Conservation (phyloP, 2,797 vertebrate genomes). For the Argentina silus region DNA sequence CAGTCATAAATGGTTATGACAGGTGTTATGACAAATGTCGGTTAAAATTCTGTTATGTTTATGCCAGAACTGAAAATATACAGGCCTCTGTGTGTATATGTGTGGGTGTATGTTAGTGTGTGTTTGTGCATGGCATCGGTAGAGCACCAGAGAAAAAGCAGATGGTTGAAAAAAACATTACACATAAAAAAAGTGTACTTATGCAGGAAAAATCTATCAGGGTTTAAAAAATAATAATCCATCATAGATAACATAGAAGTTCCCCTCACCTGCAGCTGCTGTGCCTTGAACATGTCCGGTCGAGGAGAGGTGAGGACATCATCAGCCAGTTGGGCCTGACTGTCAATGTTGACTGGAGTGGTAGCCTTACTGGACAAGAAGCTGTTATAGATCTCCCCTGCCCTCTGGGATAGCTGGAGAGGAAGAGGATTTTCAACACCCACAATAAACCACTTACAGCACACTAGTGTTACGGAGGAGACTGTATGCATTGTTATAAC, state of each 20-base stretch:
- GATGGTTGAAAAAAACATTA: constrained; percentile 53
- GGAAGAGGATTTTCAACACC: no score
- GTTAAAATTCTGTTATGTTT: constrained; percentile 32
- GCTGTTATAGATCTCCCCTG: constrained; percentile 95
- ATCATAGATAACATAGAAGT: background rate
- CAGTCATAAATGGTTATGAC: constrained; percentile 34
- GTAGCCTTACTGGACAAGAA: constrained; percentile 98
- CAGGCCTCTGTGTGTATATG: constrained; percentile 25
- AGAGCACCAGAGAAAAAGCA: constrained; percentile 70
- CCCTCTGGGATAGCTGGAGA: constrained; percentile 89
- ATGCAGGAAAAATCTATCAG: background rate
- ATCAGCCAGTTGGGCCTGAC: constrained; percentile 95
- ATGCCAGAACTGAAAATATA: constrained; percentile 42
- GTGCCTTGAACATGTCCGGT: constrained; percentile 97
- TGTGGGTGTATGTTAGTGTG: constrained; percentile 63
- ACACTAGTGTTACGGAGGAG: no score
- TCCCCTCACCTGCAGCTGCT: constrained; percentile 93
- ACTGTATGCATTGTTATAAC: no score
- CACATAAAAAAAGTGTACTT: background rate
- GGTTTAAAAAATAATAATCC: background rate
- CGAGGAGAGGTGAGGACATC: constrained; percentile 93
- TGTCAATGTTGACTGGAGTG: constrained; percentile 98
- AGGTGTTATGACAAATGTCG: constrained; percentile 61
- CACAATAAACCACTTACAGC: no score
- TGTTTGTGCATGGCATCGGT: constrained; percentile 70